Evolutionary conservation across 1,140 invertebrate species (phyloP), one percentile per base, ranked within the genome.

Genomic region (Rhyacophila brunnea): DNA sequence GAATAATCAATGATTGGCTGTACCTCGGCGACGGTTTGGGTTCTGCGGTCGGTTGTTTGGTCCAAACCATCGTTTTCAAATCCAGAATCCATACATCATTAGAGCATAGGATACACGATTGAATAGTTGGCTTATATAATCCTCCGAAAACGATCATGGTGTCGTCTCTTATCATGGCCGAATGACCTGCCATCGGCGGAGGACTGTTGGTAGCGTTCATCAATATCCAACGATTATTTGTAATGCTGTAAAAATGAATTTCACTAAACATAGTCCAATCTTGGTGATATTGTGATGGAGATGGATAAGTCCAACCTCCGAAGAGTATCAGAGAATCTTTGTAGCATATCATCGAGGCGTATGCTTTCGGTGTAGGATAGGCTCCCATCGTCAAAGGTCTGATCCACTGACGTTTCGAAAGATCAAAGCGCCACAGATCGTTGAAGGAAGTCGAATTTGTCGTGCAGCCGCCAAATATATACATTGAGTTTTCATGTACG

Each of bases 391-490:
- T 87, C 9, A 90, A 72, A 0, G 90, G 88, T 67, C 91, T 80
- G 5, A 86, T 79, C 95, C 95, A 97, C 65, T 86, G 81, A 69
- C 92, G 81, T 42, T 84, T 87, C 6, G 89, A 87, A 40, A 98
- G 81, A 81, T 98, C 92, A 72, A 98, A 87, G 64, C 84, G 83
- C 96, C 96, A 98, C 6, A 99, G 80, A 80, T 99, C 96, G 82
- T 99, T 98, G 68, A 98, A 98, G 7, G 95, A 94, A 14, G 96
- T 98, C 67, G 88, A 89, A 34, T 91, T 89, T 23, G 90, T 89
- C n/a, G 94, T 96, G 66, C 93, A 96, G 1, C 96, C 96, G 44
- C 95, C 95, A 84, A 98, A 98, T 23, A 98, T 85, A 73, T 93
- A 98, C 92, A 98, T 92, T 1, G 84, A 88, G 74, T 91, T 90